Conservation (phyloP, 2,113 vertebrate species). For the Xenopus tropicalis region DNA sequence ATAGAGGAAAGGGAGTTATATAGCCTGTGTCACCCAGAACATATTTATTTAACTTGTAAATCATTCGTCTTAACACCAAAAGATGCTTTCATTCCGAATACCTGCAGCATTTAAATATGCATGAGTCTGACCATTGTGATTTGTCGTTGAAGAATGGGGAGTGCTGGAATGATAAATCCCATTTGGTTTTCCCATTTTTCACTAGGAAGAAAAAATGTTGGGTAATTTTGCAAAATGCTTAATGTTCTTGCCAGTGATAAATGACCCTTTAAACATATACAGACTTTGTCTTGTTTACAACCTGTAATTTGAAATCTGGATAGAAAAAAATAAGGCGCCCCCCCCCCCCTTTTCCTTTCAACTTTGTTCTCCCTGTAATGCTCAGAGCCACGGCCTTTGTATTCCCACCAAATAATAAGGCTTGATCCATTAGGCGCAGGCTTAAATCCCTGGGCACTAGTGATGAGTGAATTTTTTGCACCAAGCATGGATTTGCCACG, state of each 20-base stretch:
- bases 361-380: too few relatives aligned
- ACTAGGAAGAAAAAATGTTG: constrained; percentile 24
- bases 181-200: constrained; percentile 45
- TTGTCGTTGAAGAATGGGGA: constrained; percentile 42
- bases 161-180: constrained; percentile 41
- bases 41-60: constrained; percentile 35
- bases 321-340: constrained; percentile 20
- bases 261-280: constrained; percentile 20
- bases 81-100: constrained; percentile 41
- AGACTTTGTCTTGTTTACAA: constrained; percentile 23
- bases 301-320: constrained; percentile 10
- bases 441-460: too few relatives aligned
- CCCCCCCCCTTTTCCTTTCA: not conserved
- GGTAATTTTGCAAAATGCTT: constrained; percentile 43
- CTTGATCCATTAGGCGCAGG: too few relatives aligned
- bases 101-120: constrained; percentile 40
- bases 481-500: too few relatives aligned
- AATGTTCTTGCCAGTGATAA: constrained; percentile 38
- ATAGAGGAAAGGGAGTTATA: too few relatives aligned
- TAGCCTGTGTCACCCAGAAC: constrained; percentile 48
- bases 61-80: constrained; percentile 38
- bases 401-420: too few relatives aligned
- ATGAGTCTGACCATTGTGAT: constrained; percentile 44
- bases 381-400: too few relatives aligned
- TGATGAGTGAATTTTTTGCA: too few relatives aligned